A percentile compares a stretch with the other conserved stretches of the same genome.
These are phyloP conservation scores for Mesitornis unicolor DNA, from an alignment of 2,113 vertebrate species.

Conservation along the genomic window DNA sequence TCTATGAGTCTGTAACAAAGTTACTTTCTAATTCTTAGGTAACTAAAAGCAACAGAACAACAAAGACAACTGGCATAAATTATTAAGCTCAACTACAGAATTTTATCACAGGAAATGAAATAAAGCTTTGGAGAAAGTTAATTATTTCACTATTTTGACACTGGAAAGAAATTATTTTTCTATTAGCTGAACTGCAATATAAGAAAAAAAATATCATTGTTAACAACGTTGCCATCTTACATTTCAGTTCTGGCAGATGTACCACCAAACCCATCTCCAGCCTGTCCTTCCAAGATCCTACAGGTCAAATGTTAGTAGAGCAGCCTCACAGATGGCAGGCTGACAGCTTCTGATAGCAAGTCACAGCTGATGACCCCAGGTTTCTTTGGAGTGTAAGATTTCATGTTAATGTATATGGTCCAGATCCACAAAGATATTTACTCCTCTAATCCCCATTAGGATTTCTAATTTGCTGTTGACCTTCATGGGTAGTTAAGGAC, in stretches of 20 bases:
- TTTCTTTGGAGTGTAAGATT: background rate
- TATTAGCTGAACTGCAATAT: background rate
- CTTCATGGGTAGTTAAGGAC: background rate
- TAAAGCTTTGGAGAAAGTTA: background rate
- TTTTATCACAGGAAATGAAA: background rate
- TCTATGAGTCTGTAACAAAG: background rate
- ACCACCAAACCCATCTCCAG: background rate
- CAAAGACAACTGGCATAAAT: background rate
- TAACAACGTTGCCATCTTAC: background rate
- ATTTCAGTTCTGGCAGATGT: background rate
- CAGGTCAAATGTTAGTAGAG: background rate
- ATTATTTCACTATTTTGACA: background rate
- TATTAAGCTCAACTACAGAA: background rate
- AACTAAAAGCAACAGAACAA: background rate
- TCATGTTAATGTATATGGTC: fast-evolving
- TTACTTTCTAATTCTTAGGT: background rate
- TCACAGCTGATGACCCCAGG: background rate
- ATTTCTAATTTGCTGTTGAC: background rate
- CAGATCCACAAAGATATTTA: background rate
- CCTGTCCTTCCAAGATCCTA: background rate
- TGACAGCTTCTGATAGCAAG: background rate
- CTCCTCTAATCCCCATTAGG: background rate
- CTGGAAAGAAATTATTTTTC: background rate
- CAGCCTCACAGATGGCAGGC: background rate
- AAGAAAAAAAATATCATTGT: background rate